Conservation (phyloP, 2,888 invertebrate species). For the Leucoma salicis region DNA sequence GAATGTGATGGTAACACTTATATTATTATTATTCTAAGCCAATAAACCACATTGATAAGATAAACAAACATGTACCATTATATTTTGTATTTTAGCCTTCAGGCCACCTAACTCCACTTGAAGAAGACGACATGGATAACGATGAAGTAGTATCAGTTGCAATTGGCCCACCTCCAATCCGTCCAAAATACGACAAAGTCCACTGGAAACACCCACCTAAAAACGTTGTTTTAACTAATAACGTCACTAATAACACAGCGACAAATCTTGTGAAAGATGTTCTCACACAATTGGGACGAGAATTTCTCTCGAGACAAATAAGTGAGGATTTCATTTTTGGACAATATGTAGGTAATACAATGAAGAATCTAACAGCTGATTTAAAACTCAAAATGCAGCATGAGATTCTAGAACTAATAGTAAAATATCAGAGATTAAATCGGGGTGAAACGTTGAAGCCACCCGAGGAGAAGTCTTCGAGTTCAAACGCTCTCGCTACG, state of each 20-base stretch:
- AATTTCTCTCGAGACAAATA: constrained; percentile 57
- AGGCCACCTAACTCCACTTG: constrained; percentile 62
- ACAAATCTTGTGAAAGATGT: constrained; percentile 56
- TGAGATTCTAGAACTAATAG: constrained; percentile 63
- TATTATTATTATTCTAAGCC: no score
- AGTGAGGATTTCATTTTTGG: constrained; percentile 75
- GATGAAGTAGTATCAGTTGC: constrained; percentile 73
- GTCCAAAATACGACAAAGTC: constrained; percentile 60
- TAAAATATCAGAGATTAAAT: constrained; percentile 51
- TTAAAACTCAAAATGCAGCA: constrained; percentile 62
- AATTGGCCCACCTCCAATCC: constrained; percentile 63
- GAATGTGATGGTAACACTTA: no score
- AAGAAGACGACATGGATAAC: constrained; percentile 71
- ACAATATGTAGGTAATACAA: constrained; percentile 65
- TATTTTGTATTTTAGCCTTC: constrained; percentile 49
- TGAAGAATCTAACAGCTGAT: constrained; percentile 61
- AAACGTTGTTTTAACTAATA: constrained; percentile 5
- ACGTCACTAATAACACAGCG: constrained; percentile 31
- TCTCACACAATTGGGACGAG: constrained; percentile 56
- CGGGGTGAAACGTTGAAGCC: constrained; percentile 26
- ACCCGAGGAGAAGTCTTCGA: constrained; percentile 17
- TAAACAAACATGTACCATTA: not conserved
- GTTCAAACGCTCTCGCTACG: constrained; percentile 1
- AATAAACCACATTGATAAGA: no score
- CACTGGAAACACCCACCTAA: constrained; percentile 41